A percentile compares a stretch with the other conserved stretches of the same genome.
These are phyloP conservation scores for Molossus alvarezi DNA, from an alignment of 2,797 vertebrate genomes.

Conservation along the genomic window DNA sequence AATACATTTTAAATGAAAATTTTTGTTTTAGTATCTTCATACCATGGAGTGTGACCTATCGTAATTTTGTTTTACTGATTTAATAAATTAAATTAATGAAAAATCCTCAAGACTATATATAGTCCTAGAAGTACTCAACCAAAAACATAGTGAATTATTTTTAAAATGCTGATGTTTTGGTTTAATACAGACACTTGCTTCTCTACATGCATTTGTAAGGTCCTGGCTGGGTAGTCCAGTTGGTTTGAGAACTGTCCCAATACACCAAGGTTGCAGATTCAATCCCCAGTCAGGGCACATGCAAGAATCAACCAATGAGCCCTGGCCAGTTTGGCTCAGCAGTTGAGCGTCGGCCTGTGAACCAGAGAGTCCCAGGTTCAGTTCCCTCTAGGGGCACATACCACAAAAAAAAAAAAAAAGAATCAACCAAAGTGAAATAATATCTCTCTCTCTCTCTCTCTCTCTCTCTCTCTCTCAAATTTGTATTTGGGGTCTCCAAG, in stretches of 20 bases:
- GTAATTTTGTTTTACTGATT: slow-evolving; percentile 28
- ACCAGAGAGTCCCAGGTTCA: too few relatives aligned
- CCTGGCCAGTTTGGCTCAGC: too few relatives aligned
- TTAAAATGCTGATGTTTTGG: neutral
- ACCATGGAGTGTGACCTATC: neutral
- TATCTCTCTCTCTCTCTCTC: neutral
- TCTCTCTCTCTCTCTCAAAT: neutral
- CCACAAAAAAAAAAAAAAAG: neutral
- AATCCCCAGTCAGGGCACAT: neutral
- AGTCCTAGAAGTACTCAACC: neutral
- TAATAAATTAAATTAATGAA: slow-evolving; percentile 45
- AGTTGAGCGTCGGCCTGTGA: too few relatives aligned
- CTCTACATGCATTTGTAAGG: neutral
- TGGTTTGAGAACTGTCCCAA: neutral
- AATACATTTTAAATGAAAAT: neutral
- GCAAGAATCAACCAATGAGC: neutral
- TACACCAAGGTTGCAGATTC: neutral
- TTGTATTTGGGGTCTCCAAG: neutral
- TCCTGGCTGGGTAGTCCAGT: neutral
- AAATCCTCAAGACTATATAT: neutral
- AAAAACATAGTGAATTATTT: slow-evolving; percentile 13
- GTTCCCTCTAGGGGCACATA: too few relatives aligned
- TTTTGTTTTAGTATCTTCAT: slow-evolving; percentile 56
- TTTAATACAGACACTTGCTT: neutral
- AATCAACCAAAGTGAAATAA: neutral